Evolutionary conservation across 2,113 vertebrate species (phyloP).

Genomic region (Anolis carolinensis): DNA sequence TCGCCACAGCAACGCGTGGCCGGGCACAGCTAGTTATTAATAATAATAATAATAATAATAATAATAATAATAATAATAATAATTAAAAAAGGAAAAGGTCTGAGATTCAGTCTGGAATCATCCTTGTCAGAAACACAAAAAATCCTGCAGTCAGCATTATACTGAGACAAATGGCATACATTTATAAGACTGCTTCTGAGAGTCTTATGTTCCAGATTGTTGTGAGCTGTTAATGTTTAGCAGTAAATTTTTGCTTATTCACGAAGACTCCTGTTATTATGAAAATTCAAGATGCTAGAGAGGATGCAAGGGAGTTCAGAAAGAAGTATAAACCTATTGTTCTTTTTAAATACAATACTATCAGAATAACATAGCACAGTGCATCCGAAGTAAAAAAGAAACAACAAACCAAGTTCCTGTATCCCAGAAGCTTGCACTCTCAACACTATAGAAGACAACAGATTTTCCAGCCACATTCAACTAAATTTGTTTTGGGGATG

Average conservation of each 20-base stretch:
- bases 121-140: background rate
- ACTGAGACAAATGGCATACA: background rate
- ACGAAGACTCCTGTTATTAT: background rate
- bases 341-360: background rate
- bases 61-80: no score
- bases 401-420: no score
- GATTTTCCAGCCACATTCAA: background rate
- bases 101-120: background rate
- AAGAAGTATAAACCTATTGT: background rate
- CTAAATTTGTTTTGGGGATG: background rate
- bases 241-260: background rate
- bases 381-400: background rate
- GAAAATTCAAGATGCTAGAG: background rate
- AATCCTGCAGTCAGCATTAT: background rate
- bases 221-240: background rate
- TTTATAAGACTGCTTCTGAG: background rate
- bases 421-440: background rate
- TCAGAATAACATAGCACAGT: background rate
- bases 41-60: no score
- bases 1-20: no score
- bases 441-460: background rate
- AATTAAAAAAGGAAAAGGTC: background rate
- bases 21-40: no score
- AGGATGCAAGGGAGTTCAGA: background rate
- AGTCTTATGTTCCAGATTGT: background rate